Evolutionary conservation across 2,888 invertebrate species (phyloP).

Genomic region (Eucera pruinosa): DNA sequence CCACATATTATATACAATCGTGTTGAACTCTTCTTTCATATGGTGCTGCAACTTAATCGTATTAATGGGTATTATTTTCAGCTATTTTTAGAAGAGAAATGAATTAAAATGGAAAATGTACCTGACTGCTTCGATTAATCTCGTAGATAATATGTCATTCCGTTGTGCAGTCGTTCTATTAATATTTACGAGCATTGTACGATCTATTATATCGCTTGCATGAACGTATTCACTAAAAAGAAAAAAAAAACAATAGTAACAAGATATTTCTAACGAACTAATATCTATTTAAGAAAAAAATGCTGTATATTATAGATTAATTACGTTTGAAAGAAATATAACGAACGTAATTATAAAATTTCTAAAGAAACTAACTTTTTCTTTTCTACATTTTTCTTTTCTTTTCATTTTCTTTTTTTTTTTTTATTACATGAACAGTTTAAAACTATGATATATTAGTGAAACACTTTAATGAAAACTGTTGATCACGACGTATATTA

Average conservation of each 20-base stretch:
- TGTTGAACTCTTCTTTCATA: slow-evolving; percentile 67
- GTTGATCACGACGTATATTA: slow-evolving; percentile 45
- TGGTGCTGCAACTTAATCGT: slow-evolving; percentile 71
- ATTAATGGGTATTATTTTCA: slow-evolving; percentile 65
- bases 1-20: slow-evolving; percentile 53
- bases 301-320: slow-evolving; percentile 62
- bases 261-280: slow-evolving; percentile 58
- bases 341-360: slow-evolving; percentile 58
- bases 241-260: slow-evolving; percentile 37
- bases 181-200: slow-evolving; percentile 59
- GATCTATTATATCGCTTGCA: slow-evolving; percentile 60
- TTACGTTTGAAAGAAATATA: slow-evolving; percentile 52
- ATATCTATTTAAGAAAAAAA: slow-evolving; percentile 55
- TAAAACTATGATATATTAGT: slow-evolving; percentile 44
- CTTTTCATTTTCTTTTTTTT: slow-evolving; percentile 32
- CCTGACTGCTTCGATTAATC: slow-evolving; percentile 75
- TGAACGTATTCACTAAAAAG: slow-evolving; percentile 54
- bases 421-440: slow-evolving; percentile 36
- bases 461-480: slow-evolving; percentile 36
- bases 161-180: slow-evolving; percentile 64
- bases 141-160: slow-evolving; percentile 62
- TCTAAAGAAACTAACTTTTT: slow-evolving; percentile 46
- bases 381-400: slow-evolving; percentile 29
- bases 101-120: slow-evolving; percentile 70
- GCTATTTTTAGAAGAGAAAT: slow-evolving; percentile 61